Conservation (phyloP, 2,888 invertebrate species). For the Phengaris arion region DNA sequence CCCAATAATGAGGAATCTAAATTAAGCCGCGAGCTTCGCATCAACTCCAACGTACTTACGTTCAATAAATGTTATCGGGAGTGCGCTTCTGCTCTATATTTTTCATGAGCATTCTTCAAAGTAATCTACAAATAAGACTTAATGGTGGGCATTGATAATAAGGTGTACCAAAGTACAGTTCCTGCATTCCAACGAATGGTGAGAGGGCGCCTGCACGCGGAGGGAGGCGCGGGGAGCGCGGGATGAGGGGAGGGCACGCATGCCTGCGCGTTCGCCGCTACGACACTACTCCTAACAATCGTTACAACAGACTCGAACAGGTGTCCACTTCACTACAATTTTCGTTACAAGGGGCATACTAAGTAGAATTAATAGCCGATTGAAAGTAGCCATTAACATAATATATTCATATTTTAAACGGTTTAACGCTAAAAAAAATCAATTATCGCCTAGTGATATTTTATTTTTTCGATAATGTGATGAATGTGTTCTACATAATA, state of each 20-base stretch:
- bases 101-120: conserved; percentile 31
- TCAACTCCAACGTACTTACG: conserved; percentile 4
- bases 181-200: conserved; percentile 72
- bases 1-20: conserved; percentile 40
- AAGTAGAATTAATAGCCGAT: conserved; percentile 38
- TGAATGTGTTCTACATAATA: background rate
- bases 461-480: conserved; percentile 15
- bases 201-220: conserved; percentile 44
- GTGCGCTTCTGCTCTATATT: conserved; percentile 23
- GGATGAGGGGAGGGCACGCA: conserved; percentile 51
- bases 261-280: conserved; percentile 68
- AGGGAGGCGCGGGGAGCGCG: conserved; percentile 38
- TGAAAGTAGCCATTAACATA: conserved; percentile 25
- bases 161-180: conserved; percentile 62
- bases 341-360: conserved; percentile 48
- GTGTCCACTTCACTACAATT: conserved; percentile 60
- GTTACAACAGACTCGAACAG: conserved; percentile 65
- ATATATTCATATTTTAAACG: conserved; percentile 29
- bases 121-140: conserved; percentile 50
- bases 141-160: conserved; percentile 61
- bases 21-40: conserved; percentile 7
- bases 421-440: conserved; percentile 24
- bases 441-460: conserved; percentile 10
- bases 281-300: conserved; percentile 53
- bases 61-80: conserved; percentile 8